Evolutionary conservation across 2,888 invertebrate genomes (phyloP), one percentile per base, ranked within the genome.

Genomic region (Capitulum mitella): DNA sequence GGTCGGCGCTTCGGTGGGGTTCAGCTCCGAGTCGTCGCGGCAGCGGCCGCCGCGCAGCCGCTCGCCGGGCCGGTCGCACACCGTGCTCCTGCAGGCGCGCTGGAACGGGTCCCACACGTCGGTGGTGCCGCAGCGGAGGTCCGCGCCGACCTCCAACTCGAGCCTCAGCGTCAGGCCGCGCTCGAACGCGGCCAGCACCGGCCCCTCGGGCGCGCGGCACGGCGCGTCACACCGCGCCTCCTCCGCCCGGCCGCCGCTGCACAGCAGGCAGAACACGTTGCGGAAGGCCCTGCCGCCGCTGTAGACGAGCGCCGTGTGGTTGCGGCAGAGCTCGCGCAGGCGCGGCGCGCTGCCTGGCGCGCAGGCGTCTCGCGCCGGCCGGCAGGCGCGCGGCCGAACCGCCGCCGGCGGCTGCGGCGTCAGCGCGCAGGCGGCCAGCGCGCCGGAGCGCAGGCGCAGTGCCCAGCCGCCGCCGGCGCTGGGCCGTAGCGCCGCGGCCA

Each of bases 231-330:
- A 75, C 12, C 19, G 34, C 26, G 75, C 16, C 43, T 0, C 43
- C n/a, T 46, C 14, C 19, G 5, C 29, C 1, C 29, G 0, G 3
- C 29, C 29, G 19, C 29, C 29, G 3, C 22, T 5, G 46, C 75
- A 75, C 29, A 1, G 46, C 75, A 75, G 46, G 19, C 75, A 75
- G 75, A 46, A 75, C 46, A 75, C 19, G 43, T 75, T 75, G 3
- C 46, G 43, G 75, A 29, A 75, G 14, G 75, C 29, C 26, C 43
- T n/a, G 29, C 75, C 46, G 12, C 32, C 46, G n/a, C 29, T 46
- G 75, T 75, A 75, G 12, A 75, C 46, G 14, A 75, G 14, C n/a
- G 75, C 75, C 14, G 75, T 75, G 75, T 75, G 75, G 75, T 75
- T 75, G 29, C 16, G 16, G 46, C 75, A 75, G 29, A 75, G 32